A percentile compares a stretch with the other conserved stretches of the same genome.
These are phyloP conservation scores for Serranus cabrilla DNA, from an alignment of 2,797 vertebrate genomes.

Conservation along the genomic window DNA sequence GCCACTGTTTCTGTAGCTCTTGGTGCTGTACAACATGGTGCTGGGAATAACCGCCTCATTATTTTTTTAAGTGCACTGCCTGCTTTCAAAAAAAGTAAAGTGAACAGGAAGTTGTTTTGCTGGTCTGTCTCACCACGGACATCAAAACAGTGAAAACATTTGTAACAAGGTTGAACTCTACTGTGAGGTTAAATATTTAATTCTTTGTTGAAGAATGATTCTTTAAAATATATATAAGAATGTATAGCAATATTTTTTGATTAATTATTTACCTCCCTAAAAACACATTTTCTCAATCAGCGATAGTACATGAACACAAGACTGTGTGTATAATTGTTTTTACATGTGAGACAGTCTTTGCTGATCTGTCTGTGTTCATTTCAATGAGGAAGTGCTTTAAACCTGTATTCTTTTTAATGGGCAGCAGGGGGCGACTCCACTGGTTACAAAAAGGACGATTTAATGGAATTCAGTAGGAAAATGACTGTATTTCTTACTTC, in stretches of 20 bases:
- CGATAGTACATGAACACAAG: not conserved
- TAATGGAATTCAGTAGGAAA: no score
- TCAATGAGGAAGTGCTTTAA: not conserved
- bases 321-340: not conserved
- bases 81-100: constrained; percentile 9
- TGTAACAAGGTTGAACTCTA: constrained; percentile 27
- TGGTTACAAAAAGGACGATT: no score
- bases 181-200: constrained; percentile 11
- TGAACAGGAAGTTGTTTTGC: constrained; percentile 29
- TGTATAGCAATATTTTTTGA: no score
- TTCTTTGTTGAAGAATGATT: not conserved
- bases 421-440: no score
- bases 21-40: constrained; percentile 12
- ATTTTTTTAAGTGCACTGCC: constrained; percentile 23
- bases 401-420: no score
- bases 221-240: not conserved
- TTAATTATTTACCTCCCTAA: no score
- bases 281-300: not conserved
- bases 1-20: constrained; percentile 21
- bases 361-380: not conserved
- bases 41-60: constrained; percentile 22
- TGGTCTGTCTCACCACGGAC: constrained; percentile 8
- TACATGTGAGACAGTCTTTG: not conserved
- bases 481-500: no score
- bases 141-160: constrained; percentile 30